phyloP scores from a whole-genome alignment of 1,140 invertebrate genomes.

The Sminthurinus signatus region DNA sequence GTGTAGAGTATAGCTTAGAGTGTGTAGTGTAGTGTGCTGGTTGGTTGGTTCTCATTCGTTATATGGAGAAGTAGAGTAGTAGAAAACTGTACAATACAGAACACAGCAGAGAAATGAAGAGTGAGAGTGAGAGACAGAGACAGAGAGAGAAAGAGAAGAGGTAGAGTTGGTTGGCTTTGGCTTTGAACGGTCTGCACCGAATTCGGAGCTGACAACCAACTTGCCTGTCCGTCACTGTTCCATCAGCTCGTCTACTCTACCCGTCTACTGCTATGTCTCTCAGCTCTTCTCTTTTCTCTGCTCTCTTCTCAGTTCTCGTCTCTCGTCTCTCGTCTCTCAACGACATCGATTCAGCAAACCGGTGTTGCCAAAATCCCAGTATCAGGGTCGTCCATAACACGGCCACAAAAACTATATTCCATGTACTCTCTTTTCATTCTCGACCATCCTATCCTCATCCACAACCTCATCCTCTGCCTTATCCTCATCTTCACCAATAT shows the following conservation, averaged over 20 bases:
- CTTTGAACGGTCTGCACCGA: too few species aligned
- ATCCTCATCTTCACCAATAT: neutral
- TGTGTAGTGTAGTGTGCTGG: too few species aligned
- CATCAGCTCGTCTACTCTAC: too few species aligned
- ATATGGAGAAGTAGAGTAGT: too few species aligned
- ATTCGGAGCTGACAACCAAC: too few species aligned
- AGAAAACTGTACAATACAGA: too few species aligned
- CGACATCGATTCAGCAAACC: slow-evolving; percentile 17
- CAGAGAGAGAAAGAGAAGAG: neutral
- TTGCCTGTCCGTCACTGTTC: too few species aligned
- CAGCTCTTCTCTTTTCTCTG: neutral
- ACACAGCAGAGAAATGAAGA: too few species aligned
- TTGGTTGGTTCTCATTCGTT: too few species aligned
- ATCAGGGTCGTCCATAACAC: slow-evolving; percentile 15
- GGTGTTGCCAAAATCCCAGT: slow-evolving; percentile 20
- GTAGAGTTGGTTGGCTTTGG: too few species aligned
- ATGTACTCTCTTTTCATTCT: neutral
- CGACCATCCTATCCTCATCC: neutral
- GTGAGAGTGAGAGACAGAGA: neutral
- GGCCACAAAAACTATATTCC: slow-evolving; percentile 2
- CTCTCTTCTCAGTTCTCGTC: slow-evolving; percentile 7
- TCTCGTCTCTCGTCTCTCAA: slow-evolving; percentile 15
- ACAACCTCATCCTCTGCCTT: slow-evolving; percentile 1
- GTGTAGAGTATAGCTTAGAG: too few species aligned
- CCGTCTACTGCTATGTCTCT: neutral